Evolutionary conservation across 2,888 invertebrate genomes (phyloP), one percentile per base, ranked within the genome.

Genomic region (Cheilosia vulpina): DNA sequence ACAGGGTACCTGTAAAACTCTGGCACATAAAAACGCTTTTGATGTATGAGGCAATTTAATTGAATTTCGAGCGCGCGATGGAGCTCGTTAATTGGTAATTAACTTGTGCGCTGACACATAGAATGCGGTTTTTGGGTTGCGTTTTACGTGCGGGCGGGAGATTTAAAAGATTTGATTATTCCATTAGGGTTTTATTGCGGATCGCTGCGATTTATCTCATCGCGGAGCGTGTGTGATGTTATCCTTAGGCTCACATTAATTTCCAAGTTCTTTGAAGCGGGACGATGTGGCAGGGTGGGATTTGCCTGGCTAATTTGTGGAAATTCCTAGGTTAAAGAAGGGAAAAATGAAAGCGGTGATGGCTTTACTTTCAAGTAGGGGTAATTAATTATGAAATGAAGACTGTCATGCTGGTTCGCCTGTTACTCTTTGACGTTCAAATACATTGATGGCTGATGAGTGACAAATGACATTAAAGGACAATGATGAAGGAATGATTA

Each of bases 1-100:
- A 2, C n/a, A n/a, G n/a, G 31, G 9, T 45, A 5, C 13, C 4
- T 24, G 3, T 21, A 15, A 6, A 15, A 13, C 31, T 27, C 27
- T n/a, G 15, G 4, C 43, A 24, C 31, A 15, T 38, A 57, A 65
- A 65, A 73, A 73, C 73, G 63, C 53, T 73, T 73, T 73, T 73
- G 66, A 62, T 75, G 55, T 63, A 63, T 52, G 63, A 58, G 63
- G 27, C 45, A 53, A 21, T 65, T 77, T 65, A 77, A 77, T 82
- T 82, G 76, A 82, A 77, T 82, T 77, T 38, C 24, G 17, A 62
- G 80, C 60, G 62, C 68, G 68, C 75, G 68, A 80, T 80, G 68
- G 62, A 55, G 62, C 47, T 75, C 38, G 80, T 75, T 75, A 75
- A 80, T 80, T 80, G 80, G 60, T 62, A 62, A 80, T 73, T 80